Conservation (phyloP, 2,113 vertebrate genomes). For the Cranoglanis bouderius region DNA sequence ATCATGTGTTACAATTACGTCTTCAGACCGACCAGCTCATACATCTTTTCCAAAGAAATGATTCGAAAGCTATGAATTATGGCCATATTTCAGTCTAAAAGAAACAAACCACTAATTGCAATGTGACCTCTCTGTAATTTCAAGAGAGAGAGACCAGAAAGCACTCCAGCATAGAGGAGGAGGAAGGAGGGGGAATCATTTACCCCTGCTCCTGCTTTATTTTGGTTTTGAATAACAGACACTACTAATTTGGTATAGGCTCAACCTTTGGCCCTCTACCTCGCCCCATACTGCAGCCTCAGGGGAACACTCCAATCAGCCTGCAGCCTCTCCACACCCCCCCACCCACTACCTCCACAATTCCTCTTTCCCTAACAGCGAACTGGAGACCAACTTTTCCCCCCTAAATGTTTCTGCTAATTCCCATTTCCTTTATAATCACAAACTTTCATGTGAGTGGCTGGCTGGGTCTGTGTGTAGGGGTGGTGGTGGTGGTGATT, state of each 20-base stretch:
- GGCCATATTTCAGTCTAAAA: constrained; percentile 82
- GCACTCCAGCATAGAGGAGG: constrained; percentile 68
- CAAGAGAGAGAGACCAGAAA: constrained; percentile 74
- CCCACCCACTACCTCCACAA: constrained; percentile 57
- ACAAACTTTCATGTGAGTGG: constrained; percentile 86
- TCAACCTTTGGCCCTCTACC: constrained; percentile 77
- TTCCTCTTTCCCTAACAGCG: constrained; percentile 72
- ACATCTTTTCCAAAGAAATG: constrained; percentile 75
- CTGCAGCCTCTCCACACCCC: constrained; percentile 70
- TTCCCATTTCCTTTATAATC: constrained; percentile 95
- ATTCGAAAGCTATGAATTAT: constrained; percentile 81
- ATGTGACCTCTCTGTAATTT: constrained; percentile 76
- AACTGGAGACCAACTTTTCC: constrained; percentile 73
- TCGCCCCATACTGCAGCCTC: constrained; percentile 60
- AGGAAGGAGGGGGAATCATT: constrained; percentile 71
- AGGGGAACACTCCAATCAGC: constrained; percentile 85
- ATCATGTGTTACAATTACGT: constrained; percentile 80
- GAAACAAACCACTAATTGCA: constrained; percentile 82
- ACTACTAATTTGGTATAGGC: constrained; percentile 85
- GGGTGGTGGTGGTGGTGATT: constrained; percentile 81
- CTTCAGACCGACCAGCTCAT: constrained; percentile 70
- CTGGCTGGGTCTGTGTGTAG: constrained; percentile 68
- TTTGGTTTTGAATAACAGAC: constrained; percentile 92
- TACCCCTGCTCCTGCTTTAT: constrained; percentile 84
- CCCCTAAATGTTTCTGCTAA: constrained; percentile 86